Base-by-base conservation (phyloP, 2,888 invertebrate genomes). In the Drosophila borborema region DNA sequence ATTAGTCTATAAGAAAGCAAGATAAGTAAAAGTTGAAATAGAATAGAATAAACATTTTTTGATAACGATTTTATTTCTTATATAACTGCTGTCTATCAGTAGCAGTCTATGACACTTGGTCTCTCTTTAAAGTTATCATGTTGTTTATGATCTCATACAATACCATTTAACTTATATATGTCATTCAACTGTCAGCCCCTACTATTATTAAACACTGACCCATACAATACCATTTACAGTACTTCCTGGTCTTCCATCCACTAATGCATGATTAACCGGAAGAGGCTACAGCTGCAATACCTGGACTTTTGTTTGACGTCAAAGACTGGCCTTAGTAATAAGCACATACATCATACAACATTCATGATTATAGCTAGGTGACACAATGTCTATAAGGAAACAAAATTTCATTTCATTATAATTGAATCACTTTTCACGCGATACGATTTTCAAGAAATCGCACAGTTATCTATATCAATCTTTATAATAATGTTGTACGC, bases 341-440 rank as follows among this genome's bases (percentile, higher is more conserved):
- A 10, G 14, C 31, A 20, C 46, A 77, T 61, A 59, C 61, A 55
- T 41, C 68, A 77, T 70, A 74, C 74, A 64, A 65, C 73, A 67
- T 73, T 14, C 53, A 49, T 31, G 36, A 43, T 55, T 49, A 36
- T 43, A 40, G 43, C 34, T 41, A 54, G 86, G 86, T 85, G 86
- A 85, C 85, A 89, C 67, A 77, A 86, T 85, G 85, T 85, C 85
- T 85, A 85, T 85, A 81, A 86, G 77, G 66, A 86, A 85, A 68
- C 53, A 38, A 58, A 61, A 60, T 77, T 72, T 72, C 62, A 80
- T 72, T 82, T 83, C 79, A 74, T 74, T 81, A 81, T 74, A 85
- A 83, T 81, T 85, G 89, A 86, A 83, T 85, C 89, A 85, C 55
- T 63, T 71, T 49, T 58, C 60, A 66, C 67, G 61, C 64, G 66